A percentile compares a stretch with the other conserved stretches of the same genome.
Conservation (phyloP, 2,888 invertebrate species). For the Rhamphomyia laevipes region DNA sequence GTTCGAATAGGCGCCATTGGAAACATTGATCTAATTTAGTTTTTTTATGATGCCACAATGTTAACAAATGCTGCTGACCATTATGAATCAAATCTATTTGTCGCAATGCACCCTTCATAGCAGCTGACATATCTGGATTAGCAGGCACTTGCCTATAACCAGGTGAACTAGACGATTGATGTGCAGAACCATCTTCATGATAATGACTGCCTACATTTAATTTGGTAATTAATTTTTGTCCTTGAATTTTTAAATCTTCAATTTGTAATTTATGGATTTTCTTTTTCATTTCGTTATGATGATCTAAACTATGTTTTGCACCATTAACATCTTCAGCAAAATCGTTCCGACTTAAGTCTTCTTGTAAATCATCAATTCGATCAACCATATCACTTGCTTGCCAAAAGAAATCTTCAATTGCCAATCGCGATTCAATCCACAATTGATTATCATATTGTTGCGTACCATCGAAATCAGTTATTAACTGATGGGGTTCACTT, state of each 20-base stretch:
- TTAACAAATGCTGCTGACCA: constrained; percentile 81
- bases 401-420: constrained; percentile 93
- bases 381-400: constrained; percentile 88
- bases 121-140: constrained; percentile 42
- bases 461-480: constrained; percentile 86
- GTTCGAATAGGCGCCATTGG: constrained; percentile 88
- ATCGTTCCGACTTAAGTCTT: constrained; percentile 84
- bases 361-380: constrained; percentile 83
- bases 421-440: constrained; percentile 92
- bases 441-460: constrained; percentile 91
- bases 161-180: constrained; percentile 39
- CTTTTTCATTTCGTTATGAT: constrained; percentile 88
- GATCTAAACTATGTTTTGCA: constrained; percentile 83
- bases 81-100: constrained; percentile 79
- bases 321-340: constrained; percentile 90
- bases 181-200: constrained; percentile 21
- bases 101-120: constrained; percentile 59
- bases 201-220: constrained; percentile 23
- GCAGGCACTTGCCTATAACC: constrained; percentile 16
- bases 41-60: constrained; percentile 91
- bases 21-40: constrained; percentile 92
- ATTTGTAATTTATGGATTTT: constrained; percentile 88
- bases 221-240: constrained; percentile 47
- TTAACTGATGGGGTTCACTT: constrained; percentile 86
- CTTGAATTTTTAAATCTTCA: constrained; percentile 84